These are phyloP conservation scores for Panurus biarmicus DNA, from an alignment of 2,113 vertebrate species.

Conservation along the genomic window DNA sequence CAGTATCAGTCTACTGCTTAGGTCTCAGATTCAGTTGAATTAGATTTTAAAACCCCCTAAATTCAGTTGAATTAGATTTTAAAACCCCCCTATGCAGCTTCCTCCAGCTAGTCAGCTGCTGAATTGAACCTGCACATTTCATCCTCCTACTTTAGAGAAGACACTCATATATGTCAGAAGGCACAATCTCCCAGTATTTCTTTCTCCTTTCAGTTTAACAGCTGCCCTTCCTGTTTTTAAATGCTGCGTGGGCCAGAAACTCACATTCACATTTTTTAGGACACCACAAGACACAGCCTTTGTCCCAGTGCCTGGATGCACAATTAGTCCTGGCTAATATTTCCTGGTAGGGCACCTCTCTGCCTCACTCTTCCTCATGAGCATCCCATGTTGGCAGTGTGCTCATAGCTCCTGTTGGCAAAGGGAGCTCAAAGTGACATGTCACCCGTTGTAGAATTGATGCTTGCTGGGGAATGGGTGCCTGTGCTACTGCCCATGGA, in stretches of 20 bases:
- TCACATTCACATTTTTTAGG: neutral
- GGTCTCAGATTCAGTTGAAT: neutral
- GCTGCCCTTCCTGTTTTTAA: neutral
- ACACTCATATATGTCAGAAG: neutral
- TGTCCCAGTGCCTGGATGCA: neutral
- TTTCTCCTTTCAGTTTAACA: neutral
- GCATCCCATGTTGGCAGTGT: neutral
- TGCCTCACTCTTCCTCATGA: neutral
- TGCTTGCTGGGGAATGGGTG: neutral
- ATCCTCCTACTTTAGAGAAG: neutral
- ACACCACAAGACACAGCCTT: neutral
- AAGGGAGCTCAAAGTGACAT: neutral
- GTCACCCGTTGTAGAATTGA: neutral
- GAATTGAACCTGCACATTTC: neutral
- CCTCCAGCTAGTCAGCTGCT: neutral
- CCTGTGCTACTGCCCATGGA: neutral
- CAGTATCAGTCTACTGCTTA: neutral
- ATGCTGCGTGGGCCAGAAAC: neutral
- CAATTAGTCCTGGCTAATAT: neutral
- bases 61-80: neutral
- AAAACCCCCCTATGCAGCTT: neutral
- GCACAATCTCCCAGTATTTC: neutral
- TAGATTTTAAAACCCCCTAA: neutral
- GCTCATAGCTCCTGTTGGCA: neutral
- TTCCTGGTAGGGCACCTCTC: neutral